phyloP scores from a whole-genome alignment of 2,888 invertebrate species.

The Congeria kusceri region DNA sequence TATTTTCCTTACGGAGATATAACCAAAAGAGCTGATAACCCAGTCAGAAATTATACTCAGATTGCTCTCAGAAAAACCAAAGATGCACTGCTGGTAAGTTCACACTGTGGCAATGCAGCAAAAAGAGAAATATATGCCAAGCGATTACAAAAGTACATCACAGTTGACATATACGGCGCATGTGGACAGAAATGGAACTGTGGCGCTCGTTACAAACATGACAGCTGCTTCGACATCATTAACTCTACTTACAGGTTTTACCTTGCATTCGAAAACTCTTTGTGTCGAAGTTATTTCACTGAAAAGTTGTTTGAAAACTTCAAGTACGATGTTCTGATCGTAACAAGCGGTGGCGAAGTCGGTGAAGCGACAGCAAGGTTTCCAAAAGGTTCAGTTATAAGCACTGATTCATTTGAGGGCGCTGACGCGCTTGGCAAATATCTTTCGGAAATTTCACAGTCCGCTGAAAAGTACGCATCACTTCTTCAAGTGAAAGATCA shows the following conservation, averaged over 20 bases:
- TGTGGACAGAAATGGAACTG: conserved; percentile 33
- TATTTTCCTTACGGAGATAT: conserved; percentile 46
- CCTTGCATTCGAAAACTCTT: conserved; percentile 45
- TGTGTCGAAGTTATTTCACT: conserved; percentile 28
- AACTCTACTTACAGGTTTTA: conserved; percentile 50
- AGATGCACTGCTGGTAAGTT: conserved; percentile 18
- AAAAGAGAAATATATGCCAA: conserved; percentile 37
- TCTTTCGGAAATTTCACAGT: conserved; percentile 11
- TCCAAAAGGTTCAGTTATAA: background rate
- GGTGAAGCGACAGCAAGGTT: background rate
- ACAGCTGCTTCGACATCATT: conserved; percentile 42
- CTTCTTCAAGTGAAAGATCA: too few species aligned
- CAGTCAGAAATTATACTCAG: conserved; percentile 12
- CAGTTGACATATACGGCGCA: conserved; percentile 38
- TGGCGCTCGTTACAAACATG: conserved; percentile 15
- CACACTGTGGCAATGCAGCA: conserved; percentile 37
- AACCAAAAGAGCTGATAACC: background rate
- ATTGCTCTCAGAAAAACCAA: conserved; percentile 28
- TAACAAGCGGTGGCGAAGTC: conserved; percentile 17
- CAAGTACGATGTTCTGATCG: conserved; percentile 31
- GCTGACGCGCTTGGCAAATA: conserved; percentile 16
- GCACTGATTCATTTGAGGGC: too few species aligned
- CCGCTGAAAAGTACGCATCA: conserved; percentile 5
- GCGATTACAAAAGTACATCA: conserved; percentile 37
- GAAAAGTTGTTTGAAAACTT: conserved; percentile 42